Base-by-base conservation (phyloP, 2,113 vertebrate species). In the Alethe diademata region DNA sequence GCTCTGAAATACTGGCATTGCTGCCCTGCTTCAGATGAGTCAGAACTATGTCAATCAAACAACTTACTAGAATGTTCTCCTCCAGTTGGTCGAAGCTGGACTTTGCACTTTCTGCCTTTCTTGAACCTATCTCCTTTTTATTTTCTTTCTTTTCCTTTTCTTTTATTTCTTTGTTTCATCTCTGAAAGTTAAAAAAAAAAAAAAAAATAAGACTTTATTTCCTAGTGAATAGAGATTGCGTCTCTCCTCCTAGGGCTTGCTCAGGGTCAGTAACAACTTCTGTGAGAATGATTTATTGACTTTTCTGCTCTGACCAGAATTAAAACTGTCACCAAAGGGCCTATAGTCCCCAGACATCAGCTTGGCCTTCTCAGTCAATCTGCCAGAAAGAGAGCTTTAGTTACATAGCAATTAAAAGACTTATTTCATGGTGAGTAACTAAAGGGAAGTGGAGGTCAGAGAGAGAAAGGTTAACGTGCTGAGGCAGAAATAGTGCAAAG, bases 201-300 rank as follows among this genome's bases (percentile, higher is more conserved):
- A 50, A 54, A 67, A 26, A 28, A 26, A 36, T 51, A 66, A 83
- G 67, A 60, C 53, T 94, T 74, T 90, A 78, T 93, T 97, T 97
- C 61, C 78, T 81, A 86, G 53, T 94, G 91, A 90, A 76, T 13
- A 67, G 93, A 90, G 61, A 94, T 93, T 90, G 53, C 82, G 48
- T 91, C 82, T 95, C 78, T 94, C 61, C 88, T 97, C 75, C n/a
- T 56, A 94, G 91, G 92, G 80, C 89, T 95, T 93, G 91, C 93
- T 96, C 70, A 89, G 94, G 93, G 91, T 96, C 95, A 95, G 80
- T 85, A 96, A 92, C 90, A 90, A 92, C 96, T 97, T 95, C 95
- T 96, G 90, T 8, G 4, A 95, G 93, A 97, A 95, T 67, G 92
- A 95, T 97, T 97, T 97, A 97, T 97, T 97, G 97, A 97, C 94